Conservation (phyloP, 2,113 vertebrate genomes). For the Phalacrocorax carbo region DNA sequence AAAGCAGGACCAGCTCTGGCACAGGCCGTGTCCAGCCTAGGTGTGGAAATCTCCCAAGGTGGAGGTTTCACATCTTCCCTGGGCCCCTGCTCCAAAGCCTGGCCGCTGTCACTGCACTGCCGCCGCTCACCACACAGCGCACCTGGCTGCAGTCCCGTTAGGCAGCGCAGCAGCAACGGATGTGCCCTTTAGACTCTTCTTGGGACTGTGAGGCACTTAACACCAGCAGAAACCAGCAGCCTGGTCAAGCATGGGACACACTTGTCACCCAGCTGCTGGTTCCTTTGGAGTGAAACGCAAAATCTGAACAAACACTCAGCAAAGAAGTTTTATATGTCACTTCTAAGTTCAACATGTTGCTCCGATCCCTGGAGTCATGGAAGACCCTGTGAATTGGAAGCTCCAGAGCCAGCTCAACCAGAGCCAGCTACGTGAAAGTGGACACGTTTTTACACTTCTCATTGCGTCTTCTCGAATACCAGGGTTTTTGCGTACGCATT, state of each 20-base stretch:
- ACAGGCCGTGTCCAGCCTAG: neutral
- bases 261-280: neutral
- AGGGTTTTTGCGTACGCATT: neutral
- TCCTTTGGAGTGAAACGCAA: neutral
- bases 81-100: neutral
- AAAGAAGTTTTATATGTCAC: neutral
- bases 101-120: neutral
- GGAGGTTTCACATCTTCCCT: too few species aligned
- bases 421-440: accelerated
- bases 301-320: neutral
- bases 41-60: neutral
- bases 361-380: neutral
- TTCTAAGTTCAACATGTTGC: neutral
- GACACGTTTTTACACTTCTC: neutral
- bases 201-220: too few species aligned
- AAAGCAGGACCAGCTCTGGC: neutral
- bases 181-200: neutral
- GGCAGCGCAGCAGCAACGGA: neutral
- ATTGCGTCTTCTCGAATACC: accelerated
- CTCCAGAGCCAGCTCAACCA: neutral
- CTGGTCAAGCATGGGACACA: neutral
- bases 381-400: neutral
- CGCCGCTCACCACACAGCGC: accelerated
- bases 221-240: neutral
- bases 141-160: accelerated